Evolutionary conservation across 1,140 invertebrate genomes (phyloP).

Genomic region (Drosophila mojavensis): DNA sequence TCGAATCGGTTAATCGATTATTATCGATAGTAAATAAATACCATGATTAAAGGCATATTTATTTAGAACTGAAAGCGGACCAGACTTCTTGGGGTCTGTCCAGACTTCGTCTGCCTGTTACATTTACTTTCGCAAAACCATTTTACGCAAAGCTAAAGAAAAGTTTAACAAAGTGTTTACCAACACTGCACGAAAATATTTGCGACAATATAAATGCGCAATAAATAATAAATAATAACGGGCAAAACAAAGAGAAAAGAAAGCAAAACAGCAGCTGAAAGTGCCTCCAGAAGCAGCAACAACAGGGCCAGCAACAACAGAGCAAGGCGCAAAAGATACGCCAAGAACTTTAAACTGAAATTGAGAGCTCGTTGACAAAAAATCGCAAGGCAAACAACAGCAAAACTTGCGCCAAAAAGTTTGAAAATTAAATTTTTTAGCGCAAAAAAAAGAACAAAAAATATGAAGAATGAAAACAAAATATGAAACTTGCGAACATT

Average conservation of each 20-base stretch:
- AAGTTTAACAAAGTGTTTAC: constrained; percentile 52
- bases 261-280: neutral
- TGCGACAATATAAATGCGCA: constrained; percentile 58
- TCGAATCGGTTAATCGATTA: too few species aligned
- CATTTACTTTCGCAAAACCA: too few species aligned
- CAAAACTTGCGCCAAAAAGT: constrained; percentile 60
- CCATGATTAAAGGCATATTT: too few species aligned
- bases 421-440: constrained; percentile 67
- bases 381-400: constrained; percentile 35
- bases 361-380: constrained; percentile 56
- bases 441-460: constrained; percentile 11
- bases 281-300: neutral
- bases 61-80: too few species aligned
- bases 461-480: constrained; percentile 19
- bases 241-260: neutral
- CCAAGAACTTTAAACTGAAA: constrained; percentile 68
- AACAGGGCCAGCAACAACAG: neutral
- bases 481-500: constrained; percentile 38
- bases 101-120: too few species aligned
- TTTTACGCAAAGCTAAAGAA: constrained; percentile 2
- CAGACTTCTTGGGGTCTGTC: too few species aligned
- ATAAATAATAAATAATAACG: constrained; percentile 47
- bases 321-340: constrained; percentile 24
- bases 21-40: too few species aligned
- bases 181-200: constrained; percentile 59